Base-by-base conservation (phyloP, 2,797 vertebrate genomes). In the Spea hammondii region DNA sequence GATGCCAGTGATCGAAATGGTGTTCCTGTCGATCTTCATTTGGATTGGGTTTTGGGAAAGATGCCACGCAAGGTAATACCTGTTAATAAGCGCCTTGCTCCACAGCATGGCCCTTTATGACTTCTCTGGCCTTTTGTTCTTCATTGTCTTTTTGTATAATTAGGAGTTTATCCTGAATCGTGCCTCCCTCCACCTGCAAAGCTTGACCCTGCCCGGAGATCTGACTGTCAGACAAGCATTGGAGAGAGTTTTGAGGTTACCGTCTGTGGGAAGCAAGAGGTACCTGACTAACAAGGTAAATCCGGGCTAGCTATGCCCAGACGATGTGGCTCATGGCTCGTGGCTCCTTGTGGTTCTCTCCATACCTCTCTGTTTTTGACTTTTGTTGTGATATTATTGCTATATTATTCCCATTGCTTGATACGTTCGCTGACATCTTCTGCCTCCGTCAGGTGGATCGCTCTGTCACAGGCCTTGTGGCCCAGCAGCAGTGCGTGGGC, bases 401-500 rank as follows among this genome's bases (percentile, higher is more conserved):
- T 13, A 0, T 46, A 50, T 13, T 44, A 5, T 4, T 57, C 17
- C 17, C 17, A 44, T 59, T 9, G 50, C 59, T 32, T 32, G 32
- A 32, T 32, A 32, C 32, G 32, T 32, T 32, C 1, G 32, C 32
- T 32, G 32, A 32, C 14, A 8, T 8, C 13, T 44, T 72, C 17
- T 67, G 4, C n/a, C 5, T 14, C 48, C 1, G 0, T 83, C 53
- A 98, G 96, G 96, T 98, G 87, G 97, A 98, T 87, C 95, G 96
- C 49, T 98, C 96, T 0, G 96, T 98, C 85, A 94, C 95, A 0
- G 97, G 96, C 49, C 88, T 98, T 83, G 95, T 98, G 84, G 96
- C 97, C 49, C 97, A 97, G 88, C 97, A 98, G 86, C 97, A 98
- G 86, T 98, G 97, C 6, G 95, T 98, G 0, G 97, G 97, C 0